Base-by-base conservation (phyloP, 2,113 vertebrate species). In the Limanda limanda region DNA sequence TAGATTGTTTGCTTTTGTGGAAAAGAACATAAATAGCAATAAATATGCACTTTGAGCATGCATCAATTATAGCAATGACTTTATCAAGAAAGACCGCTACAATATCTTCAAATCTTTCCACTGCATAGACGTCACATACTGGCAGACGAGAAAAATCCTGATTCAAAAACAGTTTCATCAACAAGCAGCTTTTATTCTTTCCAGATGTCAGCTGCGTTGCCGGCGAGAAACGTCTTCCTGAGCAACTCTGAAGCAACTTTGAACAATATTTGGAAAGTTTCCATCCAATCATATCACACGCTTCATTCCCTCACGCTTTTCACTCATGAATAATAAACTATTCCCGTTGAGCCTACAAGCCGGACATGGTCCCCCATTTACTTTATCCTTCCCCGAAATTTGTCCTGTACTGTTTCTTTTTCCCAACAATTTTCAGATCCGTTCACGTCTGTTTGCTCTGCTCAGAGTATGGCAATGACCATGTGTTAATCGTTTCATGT, bases 361-460 rank as follows among this genome's bases (percentile, higher is more conserved):
- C 59, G 42, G 31, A 76, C 31, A 59, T 9, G 66, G 51, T 76
- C 67, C 71, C 17, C 31, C 21, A 42, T 78, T 74, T 55, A 14
- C 14, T 57, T 42, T 66, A 5, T 18, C 13, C 65, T 88, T 89
- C 88, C 80, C 87, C 86, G 86, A 91, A 91, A 69, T 17, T 15
- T 62, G 14, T 66, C 45, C 35, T 55, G 35, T 1, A 11, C 10
- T 18, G 17, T 40, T 3, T 6, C 31, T 59, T 63, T 79, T 79
- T 47, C 61, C 75, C 60, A 69, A 64, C 59, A 78, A 47, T 42
- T 21, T 68, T 66, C 31, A 63, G 52, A 45, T 69, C 25, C 18
- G 6, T 9, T 79, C 56, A 55, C 27, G 13, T 45, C 3, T 59
- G 62, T 56, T 79, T 51, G n/a, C n/a, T 47, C 1, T 20, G 17